phyloP scores from a whole-genome alignment of 2,113 vertebrate genomes.

The Dolichallabes microphthalmus region DNA sequence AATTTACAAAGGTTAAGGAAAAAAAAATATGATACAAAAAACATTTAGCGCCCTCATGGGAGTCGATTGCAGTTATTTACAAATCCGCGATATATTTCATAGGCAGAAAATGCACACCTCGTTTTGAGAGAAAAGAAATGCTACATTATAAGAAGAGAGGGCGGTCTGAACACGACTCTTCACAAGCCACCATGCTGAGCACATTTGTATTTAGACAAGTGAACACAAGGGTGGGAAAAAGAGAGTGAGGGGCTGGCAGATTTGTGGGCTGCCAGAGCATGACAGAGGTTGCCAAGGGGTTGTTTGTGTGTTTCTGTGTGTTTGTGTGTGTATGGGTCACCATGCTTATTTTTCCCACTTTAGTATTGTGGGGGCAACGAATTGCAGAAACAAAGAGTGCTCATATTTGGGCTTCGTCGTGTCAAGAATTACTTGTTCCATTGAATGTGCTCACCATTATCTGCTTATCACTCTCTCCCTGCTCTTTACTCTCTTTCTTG shows the following conservation, averaged over 20 bases:
- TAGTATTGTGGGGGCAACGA: conserved; percentile 75
- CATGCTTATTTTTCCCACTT: conserved; percentile 69
- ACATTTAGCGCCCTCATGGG: conserved; percentile 49
- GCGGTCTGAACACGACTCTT: conserved; percentile 72
- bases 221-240: conserved; percentile 70
- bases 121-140: conserved; percentile 59
- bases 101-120: conserved; percentile 69
- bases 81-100: conserved; percentile 60
- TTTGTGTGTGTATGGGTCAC: conserved; percentile 69
- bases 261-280: conserved; percentile 53
- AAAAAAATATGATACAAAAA: conserved; percentile 51
- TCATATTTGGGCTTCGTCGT: conserved; percentile 81
- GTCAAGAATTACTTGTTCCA: conserved; percentile 85
- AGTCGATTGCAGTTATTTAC: conserved; percentile 59
- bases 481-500: conserved; percentile 90
- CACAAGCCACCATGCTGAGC: conserved; percentile 72
- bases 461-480: conserved; percentile 81
- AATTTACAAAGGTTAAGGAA: not conserved
- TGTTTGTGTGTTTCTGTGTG: conserved; percentile 57
- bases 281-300: conserved; percentile 28
- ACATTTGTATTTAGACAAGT: conserved; percentile 77
- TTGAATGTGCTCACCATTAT: conserved; percentile 82
- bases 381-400: conserved; percentile 82
- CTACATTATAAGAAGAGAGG: conserved; percentile 67
- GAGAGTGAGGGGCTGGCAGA: conserved; percentile 57